Conservation (phyloP, 2,797 vertebrate genomes). For the Characodon lateralis region DNA sequence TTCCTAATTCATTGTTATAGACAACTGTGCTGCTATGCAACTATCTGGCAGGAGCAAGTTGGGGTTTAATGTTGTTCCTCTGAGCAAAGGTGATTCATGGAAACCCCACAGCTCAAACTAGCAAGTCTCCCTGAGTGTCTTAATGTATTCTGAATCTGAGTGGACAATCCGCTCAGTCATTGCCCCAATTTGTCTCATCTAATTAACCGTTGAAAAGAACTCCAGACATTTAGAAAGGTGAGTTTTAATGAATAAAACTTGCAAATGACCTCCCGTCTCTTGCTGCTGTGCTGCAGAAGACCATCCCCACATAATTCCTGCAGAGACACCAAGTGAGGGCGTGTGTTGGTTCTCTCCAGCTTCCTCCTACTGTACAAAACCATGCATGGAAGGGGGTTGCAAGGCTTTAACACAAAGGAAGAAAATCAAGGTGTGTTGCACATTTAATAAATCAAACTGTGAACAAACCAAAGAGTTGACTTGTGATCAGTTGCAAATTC, state of each 20-base stretch:
- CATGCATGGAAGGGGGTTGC: neutral
- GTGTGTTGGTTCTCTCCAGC: neutral
- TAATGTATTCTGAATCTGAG: neutral
- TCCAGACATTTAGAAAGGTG: neutral
- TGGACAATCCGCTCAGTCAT: neutral
- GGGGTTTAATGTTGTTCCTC: neutral
- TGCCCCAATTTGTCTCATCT: neutral
- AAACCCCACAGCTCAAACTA: neutral
- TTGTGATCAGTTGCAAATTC: neutral
- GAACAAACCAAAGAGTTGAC: neutral
- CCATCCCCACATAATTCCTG: neutral
- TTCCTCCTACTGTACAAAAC: neutral
- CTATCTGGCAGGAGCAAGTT: neutral
- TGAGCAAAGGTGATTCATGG: neutral
- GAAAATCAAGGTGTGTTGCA: neutral
- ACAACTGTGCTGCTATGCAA: neutral
- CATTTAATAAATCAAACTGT: too few species aligned
- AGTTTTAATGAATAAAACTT: slow-evolving; percentile 1
- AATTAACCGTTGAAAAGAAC: neutral
- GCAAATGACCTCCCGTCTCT: neutral
- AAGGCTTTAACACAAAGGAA: too few species aligned
- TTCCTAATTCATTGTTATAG: neutral
- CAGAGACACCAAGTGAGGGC: neutral
- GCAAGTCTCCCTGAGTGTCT: neutral
- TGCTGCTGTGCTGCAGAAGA: neutral